Base-by-base conservation (phyloP, 35 echinoderm and acorn worm genomes). In the Eucidaris tribuloides region DNA sequence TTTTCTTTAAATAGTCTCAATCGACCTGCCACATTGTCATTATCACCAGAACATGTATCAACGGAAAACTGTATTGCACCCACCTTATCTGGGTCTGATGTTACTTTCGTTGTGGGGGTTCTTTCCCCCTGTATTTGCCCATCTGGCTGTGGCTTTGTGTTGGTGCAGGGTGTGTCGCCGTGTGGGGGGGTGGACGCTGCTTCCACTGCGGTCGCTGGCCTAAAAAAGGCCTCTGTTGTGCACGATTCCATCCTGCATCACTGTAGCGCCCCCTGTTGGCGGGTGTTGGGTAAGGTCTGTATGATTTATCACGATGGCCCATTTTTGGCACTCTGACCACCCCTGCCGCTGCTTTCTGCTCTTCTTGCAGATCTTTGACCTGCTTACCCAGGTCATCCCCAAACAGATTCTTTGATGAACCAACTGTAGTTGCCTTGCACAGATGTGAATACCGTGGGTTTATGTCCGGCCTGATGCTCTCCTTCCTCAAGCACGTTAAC, bases 401-500 rank as follows among this genome's bases (percentile, higher is more conserved):
- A 80, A 80, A 80, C 45, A 80, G 45, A 17, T 32, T 24, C 32
- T 42, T n/a, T 17, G 79, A 58, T 0, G 32, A 24, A 37, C 5
- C n/a, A 4, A 4, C 36, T 46, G 79, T 32, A n/a, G n/a, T n/a
- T 24, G 79, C 48, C 29, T 81, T 81, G 38, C 79, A 81, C 18
- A 81, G 34, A 38, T 81, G 49, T 29, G 2, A 1, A 59, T 37
- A 81, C 18, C 49, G 48, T 15, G 79, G 2, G 56, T 81, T 81
- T 13, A 81, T 22, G 54, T 59, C 5, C 4, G 79, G 79, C 38
- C 4, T 81, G 23, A 81, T 81, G 29, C 2, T n/a, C 79, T 81
- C 79, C 79, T 81, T 81, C 11, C 79, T 31, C 18, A 57, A 0
- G 31, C 54, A 81, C 28, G 56, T 81, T 32, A 81, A 29, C 28